These are phyloP conservation scores for Sitobion miscanthi DNA, from an alignment of 1,140 invertebrate genomes.

Conservation along the genomic window DNA sequence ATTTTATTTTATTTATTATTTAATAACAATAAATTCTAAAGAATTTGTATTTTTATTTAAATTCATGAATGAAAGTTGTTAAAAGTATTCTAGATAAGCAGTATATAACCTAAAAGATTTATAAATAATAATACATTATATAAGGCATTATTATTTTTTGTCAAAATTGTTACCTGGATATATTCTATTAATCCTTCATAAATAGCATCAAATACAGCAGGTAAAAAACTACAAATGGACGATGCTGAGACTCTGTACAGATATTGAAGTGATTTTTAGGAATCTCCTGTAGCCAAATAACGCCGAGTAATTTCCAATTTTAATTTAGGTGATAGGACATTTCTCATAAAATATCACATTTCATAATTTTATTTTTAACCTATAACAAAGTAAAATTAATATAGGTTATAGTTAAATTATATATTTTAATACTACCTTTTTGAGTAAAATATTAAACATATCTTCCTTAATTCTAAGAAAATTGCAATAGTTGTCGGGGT, in stretches of 20 bases:
- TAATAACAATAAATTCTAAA: too few species aligned
- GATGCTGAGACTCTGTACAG: slow-evolving; percentile 43
- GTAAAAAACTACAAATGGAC: slow-evolving; percentile 10
- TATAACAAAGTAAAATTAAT: too few species aligned
- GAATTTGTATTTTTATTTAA: too few species aligned
- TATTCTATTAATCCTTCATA: slow-evolving; percentile 28
- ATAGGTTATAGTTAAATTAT: too few species aligned
- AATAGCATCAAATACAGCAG: neutral
- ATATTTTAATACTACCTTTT: slow-evolving; percentile 17
- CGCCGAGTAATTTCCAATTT: slow-evolving; percentile 60
- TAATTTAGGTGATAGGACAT: slow-evolving; percentile 58
- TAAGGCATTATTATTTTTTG: neutral
- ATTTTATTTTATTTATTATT: too few species aligned
- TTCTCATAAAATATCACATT: slow-evolving; percentile 58
- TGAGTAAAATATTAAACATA: slow-evolving; percentile 35
- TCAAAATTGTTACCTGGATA: slow-evolving; percentile 20
- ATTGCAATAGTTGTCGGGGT: slow-evolving; percentile 6
- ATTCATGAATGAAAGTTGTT: neutral
- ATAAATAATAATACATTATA: too few species aligned
- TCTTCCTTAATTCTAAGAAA: slow-evolving; percentile 36
- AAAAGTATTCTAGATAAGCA: too few species aligned
- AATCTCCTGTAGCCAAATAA: slow-evolving; percentile 61
- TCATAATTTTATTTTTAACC: too few species aligned
- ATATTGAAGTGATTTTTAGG: slow-evolving; percentile 16
- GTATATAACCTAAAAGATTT: too few species aligned